Base-by-base conservation (phyloP, 2,113 vertebrate genomes). In the Catharus minimus region DNA sequence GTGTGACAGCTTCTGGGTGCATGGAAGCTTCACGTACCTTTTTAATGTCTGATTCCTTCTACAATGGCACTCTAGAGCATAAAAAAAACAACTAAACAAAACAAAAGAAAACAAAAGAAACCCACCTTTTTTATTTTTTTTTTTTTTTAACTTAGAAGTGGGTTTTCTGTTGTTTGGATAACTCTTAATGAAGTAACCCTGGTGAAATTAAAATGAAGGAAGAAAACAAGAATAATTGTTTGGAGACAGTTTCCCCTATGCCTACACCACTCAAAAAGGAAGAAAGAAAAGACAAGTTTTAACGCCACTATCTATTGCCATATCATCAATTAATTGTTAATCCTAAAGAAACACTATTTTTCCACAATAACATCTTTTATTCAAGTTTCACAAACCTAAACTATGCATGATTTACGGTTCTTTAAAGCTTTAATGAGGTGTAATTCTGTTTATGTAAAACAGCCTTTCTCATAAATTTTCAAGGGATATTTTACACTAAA, bases 401-500 rank as follows among this genome's bases (percentile, higher is more conserved):
- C 11, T 20, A 72, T 23, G 7, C 30, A 38, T 15, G 6, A 68
- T 58, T 92, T 89, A 81, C 14, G 1, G 36, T 75, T 60, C 41
- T 89, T 81, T 72, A 92, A 69, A 86, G 16, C 22, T 71, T 50
- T 52, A 58, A 84, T 72, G 43, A 89, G 5, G 13, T 84, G 16
- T 53, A 82, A 82, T 61, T 89, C 50, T 73, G 23, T 86, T 77
- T 60, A 65, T 72, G 41, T 57, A 58, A 84, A 92, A 57, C 11
- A 91, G 57, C 5, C 23, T 38, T 61, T 86, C n/a, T 75, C 23
- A 82, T 47, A 79, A 56, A 55, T 76, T 87, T 95, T 87, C 71
- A 62, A 85, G 46, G 50, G 38, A 68, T 91, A 89, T 91, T 65
- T 92, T 89, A 76, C 81, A 86, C 36, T 67, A 64, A 88, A 74